A percentile compares a stretch with the other conserved stretches of the same genome.
phyloP scores from a whole-genome alignment of 2,888 invertebrate species.

The Melipona bicolor region DNA sequence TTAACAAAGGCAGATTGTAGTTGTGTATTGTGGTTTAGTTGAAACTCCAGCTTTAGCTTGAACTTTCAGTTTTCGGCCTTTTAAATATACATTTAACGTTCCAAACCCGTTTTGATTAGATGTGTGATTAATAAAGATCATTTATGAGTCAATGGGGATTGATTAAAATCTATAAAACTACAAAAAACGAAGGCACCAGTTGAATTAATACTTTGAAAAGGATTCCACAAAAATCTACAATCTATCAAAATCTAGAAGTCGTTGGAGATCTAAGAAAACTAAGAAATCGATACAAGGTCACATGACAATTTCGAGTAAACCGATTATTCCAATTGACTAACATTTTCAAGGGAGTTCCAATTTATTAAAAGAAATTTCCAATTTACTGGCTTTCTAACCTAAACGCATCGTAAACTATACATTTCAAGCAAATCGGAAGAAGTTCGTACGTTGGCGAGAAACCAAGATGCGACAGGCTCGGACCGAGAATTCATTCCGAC shows the following conservation, averaged over 20 bases:
- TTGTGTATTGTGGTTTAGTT: neutral
- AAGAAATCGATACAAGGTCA: too few species aligned
- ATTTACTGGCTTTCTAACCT: neutral
- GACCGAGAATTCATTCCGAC: constrained; percentile 66
- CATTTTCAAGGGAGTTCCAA: too few species aligned
- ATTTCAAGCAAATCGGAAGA: constrained; percentile 24
- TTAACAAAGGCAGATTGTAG: neutral
- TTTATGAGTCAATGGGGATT: neutral
- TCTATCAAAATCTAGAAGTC: too few species aligned
- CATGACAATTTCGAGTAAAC: too few species aligned
- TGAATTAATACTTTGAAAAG: too few species aligned
- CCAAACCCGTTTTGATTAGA: neutral
- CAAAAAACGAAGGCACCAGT: too few species aligned
- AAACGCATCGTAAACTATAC: neutral
- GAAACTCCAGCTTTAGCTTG: neutral
- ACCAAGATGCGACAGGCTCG: constrained; percentile 76
- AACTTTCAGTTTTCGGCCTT: neutral
- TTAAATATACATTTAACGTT: neutral
- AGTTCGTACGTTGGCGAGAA: constrained; percentile 62
- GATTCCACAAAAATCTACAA: too few species aligned
- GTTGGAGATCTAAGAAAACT: too few species aligned
- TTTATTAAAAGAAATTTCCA: too few species aligned
- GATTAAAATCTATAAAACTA: too few species aligned
- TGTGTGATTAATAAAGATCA: neutral
- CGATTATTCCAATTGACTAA: too few species aligned